Percentiles rank a stretch among this genome's conserved stretches.
Evolutionary conservation across 2,113 vertebrate genomes (phyloP).

Genomic region (Gopherus evgoodei): DNA sequence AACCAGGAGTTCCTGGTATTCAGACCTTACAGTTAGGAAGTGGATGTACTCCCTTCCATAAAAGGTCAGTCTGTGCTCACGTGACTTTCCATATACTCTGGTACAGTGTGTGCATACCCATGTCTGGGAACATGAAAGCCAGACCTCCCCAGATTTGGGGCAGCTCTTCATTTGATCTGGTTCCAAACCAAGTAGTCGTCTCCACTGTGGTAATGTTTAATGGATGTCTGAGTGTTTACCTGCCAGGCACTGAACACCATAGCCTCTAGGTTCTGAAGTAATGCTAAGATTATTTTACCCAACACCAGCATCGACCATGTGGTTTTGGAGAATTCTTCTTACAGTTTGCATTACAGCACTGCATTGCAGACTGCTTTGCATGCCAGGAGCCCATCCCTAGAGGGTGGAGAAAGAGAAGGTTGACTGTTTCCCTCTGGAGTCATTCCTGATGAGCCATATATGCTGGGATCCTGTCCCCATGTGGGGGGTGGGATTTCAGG

Average conservation of each 20-base stretch:
- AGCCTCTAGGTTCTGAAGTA: not conserved
- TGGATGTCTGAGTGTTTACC: not conserved
- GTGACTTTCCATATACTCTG: not conserved
- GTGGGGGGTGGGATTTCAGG: not conserved
- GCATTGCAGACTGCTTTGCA: not conserved
- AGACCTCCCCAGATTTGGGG: not conserved
- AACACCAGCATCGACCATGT: not conserved
- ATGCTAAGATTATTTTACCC: not conserved
- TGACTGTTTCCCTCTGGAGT: not conserved
- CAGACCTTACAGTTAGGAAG: too few relatives aligned
- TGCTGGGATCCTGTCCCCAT: accelerated
- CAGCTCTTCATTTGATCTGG: not conserved
- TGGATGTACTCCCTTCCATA: not conserved
- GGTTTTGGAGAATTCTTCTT: accelerated
- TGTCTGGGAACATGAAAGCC: not conserved
- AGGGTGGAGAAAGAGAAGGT: not conserved
- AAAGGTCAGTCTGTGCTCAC: not conserved
- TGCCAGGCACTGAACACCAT: accelerated
- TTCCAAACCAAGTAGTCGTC: accelerated
- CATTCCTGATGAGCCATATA: not conserved
- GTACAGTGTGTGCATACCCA: not conserved
- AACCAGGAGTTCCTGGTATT: too few relatives aligned
- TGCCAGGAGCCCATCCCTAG: not conserved
- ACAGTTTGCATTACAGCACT: not conserved
- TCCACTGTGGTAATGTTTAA: accelerated